Evolutionary conservation across 2,797 vertebrate species (phyloP).

Genomic region (Falco columbarius): DNA sequence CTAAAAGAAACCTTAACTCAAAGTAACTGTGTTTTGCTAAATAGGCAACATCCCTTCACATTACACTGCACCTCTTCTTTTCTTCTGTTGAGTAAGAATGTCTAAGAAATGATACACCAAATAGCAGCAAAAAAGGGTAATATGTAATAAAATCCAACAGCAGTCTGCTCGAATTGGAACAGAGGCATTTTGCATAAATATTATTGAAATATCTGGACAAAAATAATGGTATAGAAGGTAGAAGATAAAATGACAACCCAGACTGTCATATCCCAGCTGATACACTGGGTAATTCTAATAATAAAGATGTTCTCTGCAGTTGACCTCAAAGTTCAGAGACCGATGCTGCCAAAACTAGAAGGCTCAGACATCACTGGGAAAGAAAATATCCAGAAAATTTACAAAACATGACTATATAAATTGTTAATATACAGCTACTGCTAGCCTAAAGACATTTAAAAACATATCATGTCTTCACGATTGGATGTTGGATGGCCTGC

Average conservation of each 20-base stretch:
- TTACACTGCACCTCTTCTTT: not conserved
- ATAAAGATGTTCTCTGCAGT: not conserved
- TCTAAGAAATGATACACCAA: not conserved
- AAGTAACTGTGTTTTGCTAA: not conserved
- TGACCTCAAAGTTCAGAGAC: not conserved
- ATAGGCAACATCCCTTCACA: not conserved
- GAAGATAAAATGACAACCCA: not conserved
- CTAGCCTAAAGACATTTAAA: not conserved
- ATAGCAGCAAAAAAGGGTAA: not conserved
- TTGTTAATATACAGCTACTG: not conserved
- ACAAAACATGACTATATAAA: not conserved
- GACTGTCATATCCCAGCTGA: not conserved
- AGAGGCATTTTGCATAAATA: not conserved
- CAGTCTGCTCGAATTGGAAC: not conserved
- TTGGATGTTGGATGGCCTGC: not conserved
- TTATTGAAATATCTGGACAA: not conserved
- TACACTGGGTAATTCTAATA: not conserved
- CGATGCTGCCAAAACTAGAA: not conserved
- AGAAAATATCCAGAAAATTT: not conserved
- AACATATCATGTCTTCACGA: not conserved
- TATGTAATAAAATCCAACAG: not conserved
- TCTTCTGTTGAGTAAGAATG: not conserved
- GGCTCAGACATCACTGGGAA: not conserved
- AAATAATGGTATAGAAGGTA: not conserved
- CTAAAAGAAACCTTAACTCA: not conserved